Conservation (phyloP, 53 echinoderm and acorn worm genomes). For the Patiria pectinifera region DNA sequence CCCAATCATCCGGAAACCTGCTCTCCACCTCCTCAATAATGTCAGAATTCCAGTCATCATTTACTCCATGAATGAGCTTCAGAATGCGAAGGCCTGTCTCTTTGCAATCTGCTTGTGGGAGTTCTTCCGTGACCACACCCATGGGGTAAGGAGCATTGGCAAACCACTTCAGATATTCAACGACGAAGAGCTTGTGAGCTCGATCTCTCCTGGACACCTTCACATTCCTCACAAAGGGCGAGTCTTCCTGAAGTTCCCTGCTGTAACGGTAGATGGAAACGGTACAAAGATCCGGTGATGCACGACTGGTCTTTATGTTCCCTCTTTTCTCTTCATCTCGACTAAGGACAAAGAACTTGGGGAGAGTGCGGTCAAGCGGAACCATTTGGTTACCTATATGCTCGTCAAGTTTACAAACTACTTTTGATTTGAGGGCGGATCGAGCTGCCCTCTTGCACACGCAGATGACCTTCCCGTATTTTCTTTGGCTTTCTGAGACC, state of each 20-base stretch:
- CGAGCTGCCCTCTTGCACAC: constrained; percentile 42
- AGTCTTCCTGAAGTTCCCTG: constrained; percentile 10
- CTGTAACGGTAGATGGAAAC: neutral
- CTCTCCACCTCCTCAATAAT: constrained; percentile 44
- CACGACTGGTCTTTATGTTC: neutral
- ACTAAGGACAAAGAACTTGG: constrained; percentile 72
- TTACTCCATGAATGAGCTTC: constrained; percentile 72
- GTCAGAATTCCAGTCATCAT: constrained; percentile 67
- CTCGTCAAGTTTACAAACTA: constrained; percentile 80
- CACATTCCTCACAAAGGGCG: constrained; percentile 43
- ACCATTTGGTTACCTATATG: constrained; percentile 73
- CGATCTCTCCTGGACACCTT: constrained; percentile 67
- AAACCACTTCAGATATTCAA: constrained; percentile 76
- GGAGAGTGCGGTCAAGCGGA: constrained; percentile 69
- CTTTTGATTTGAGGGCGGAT: constrained; percentile 15
- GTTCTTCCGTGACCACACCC: constrained; percentile 76
- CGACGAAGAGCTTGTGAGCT: constrained; percentile 80
- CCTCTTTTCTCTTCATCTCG: constrained; percentile 27
- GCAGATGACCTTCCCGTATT: constrained; percentile 44
- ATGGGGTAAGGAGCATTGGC: constrained; percentile 71
- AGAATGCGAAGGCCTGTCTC: constrained; percentile 70
- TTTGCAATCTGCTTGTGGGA: constrained; percentile 62
- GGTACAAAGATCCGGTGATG: neutral
- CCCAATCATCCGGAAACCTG: constrained; percentile 67
- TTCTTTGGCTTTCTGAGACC: constrained; percentile 18